These are phyloP conservation scores for Linhomoeus sp. DNA, from an alignment of 2,888 invertebrate species.

Conservation along the genomic window DNA sequence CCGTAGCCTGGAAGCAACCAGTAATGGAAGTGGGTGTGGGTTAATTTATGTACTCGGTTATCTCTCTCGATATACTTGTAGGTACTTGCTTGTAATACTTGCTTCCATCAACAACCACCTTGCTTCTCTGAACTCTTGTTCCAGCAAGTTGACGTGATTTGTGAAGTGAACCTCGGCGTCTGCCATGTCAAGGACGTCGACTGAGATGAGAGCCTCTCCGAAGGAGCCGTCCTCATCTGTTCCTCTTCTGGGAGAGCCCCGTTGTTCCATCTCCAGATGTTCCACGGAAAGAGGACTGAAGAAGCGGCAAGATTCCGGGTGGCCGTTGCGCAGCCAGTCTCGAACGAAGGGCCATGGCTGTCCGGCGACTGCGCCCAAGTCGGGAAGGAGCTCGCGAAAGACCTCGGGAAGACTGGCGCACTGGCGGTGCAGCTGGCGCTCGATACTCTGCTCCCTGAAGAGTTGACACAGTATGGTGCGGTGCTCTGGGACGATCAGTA, in stretches of 20 bases:
- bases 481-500: too few relatives aligned
- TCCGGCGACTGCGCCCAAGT: constrained; percentile 25
- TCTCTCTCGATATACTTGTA: too few relatives aligned
- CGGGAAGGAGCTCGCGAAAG: constrained; percentile 55
- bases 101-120: too few relatives aligned
- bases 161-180: constrained; percentile 81
- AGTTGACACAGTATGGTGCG: too few relatives aligned
- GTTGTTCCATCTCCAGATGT: constrained; percentile 34
- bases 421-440: constrained; percentile 52
- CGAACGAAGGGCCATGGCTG: constrained; percentile 70
- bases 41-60: too few relatives aligned
- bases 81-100: too few relatives aligned
- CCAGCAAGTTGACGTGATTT: constrained; percentile 56
- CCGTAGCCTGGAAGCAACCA: constrained; percentile 49
- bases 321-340: constrained; percentile 54
- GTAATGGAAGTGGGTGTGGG: too few relatives aligned
- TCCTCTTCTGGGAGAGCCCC: not conserved
- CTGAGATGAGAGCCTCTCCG: constrained; percentile 44
- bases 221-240: not conserved
- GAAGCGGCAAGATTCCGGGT: constrained; percentile 78
- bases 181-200: constrained; percentile 67
- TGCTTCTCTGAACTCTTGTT: too few relatives aligned
- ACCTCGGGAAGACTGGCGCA: constrained; percentile 55
- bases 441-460: constrained; percentile 59
- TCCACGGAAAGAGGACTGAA: constrained; percentile 29